These are phyloP conservation scores for Chrysolina haemoptera DNA, from an alignment of 2,888 invertebrate genomes.

Conservation along the genomic window DNA sequence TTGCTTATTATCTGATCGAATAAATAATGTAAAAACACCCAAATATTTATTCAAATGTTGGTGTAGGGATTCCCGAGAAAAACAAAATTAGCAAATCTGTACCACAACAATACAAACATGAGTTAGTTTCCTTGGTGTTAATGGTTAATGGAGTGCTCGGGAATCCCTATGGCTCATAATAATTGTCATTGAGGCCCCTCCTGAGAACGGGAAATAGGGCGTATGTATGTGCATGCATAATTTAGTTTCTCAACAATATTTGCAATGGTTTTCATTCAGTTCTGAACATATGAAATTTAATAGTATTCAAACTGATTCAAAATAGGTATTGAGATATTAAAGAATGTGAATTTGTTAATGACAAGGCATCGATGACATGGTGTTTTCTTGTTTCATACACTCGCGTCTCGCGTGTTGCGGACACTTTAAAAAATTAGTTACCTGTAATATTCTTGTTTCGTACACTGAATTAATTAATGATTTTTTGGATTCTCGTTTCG, in stretches of 20 bases:
- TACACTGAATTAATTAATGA: no score
- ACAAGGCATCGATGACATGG: no score
- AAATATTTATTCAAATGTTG: conserved; percentile 9
- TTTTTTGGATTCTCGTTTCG: no score
- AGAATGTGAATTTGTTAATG: no score
- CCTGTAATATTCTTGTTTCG: no score
- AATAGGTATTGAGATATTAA: no score
- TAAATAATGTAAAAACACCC: background rate
- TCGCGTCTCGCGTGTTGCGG: no score
- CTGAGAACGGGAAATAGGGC: background rate
- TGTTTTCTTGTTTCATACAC: no score
- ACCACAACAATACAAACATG: conserved; percentile 12
- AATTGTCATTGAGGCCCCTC: background rate
- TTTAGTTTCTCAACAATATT: background rate
- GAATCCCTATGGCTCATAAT: conserved; percentile 3
- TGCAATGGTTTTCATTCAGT: no score
- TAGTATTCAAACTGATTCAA: no score
- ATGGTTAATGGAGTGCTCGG: background rate
- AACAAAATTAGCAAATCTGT: background rate
- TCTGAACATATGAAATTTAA: no score
- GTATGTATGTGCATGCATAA: background rate
- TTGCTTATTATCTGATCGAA: background rate
- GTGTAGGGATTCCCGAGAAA: background rate
- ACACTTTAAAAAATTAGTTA: no score
- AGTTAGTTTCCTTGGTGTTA: background rate